Evolutionary conservation across 92 coral and sea anemone genomes (phyloP).

Genomic region (Heliopora coerulea): DNA sequence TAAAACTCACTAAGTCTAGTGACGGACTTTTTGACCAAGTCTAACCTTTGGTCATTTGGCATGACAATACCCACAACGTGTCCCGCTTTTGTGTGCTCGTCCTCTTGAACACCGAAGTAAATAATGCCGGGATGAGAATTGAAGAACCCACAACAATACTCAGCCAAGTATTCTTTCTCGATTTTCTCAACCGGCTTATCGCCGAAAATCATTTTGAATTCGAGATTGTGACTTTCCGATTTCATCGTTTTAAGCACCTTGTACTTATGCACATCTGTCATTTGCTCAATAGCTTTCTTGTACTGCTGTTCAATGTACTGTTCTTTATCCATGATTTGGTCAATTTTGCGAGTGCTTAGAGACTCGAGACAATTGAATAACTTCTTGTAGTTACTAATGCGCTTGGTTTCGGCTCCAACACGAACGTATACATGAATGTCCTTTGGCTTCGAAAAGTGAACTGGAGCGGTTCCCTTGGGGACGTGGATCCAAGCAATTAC

Average conservation of each 20-base stretch:
- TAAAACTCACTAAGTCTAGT: conserved; percentile 56
- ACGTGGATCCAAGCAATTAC: conserved; percentile 63
- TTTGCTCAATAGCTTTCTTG: conserved; percentile 29
- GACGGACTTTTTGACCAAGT: conserved; percentile 39
- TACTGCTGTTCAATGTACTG: conserved; percentile 27
- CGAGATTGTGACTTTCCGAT: conserved; percentile 56
- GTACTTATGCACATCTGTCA: conserved; percentile 14
- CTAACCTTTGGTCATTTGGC: conserved; percentile 42
- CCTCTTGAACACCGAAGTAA: conserved; percentile 63
- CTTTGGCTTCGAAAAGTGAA: conserved; percentile 51
- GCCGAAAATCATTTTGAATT: conserved; percentile 67
- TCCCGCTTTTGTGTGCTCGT: conserved; percentile 48
- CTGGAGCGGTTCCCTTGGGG: conserved; percentile 52
- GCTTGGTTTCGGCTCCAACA: conserved; percentile 68
- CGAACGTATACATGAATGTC: conserved; percentile 64
- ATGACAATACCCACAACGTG: conserved; percentile 59
- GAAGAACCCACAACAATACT: conserved; percentile 61
- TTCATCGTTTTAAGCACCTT: conserved; percentile 47
- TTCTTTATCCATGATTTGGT: conserved; percentile 32
- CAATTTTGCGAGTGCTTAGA: conserved; percentile 60
- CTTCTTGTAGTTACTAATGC: conserved; percentile 54
- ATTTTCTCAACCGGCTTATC: conserved; percentile 41
- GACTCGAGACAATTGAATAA: conserved; percentile 66
- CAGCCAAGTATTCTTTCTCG: conserved; percentile 50
- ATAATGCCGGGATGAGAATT: conserved; percentile 58